phyloP scores from a whole-genome alignment of 1,140 invertebrate species.

The Trachymyrmex cornetzi region DNA sequence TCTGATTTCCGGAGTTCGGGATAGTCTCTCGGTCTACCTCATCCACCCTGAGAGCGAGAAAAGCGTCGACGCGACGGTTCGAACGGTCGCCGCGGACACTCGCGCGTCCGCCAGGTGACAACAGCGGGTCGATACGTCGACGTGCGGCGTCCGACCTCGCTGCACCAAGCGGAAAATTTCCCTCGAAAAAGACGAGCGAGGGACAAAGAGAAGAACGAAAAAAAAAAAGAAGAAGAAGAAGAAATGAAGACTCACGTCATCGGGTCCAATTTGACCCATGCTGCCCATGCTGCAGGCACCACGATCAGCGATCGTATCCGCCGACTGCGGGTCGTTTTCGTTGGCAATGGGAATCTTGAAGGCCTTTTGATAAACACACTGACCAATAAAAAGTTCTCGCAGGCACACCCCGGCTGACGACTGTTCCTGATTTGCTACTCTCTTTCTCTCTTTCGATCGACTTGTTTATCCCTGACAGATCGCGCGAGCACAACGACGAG shows the following conservation, averaged over 20 bases:
- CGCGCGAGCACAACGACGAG: not conserved
- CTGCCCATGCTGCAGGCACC: conserved; percentile 86
- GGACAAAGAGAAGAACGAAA: not conserved
- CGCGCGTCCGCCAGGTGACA: not conserved
- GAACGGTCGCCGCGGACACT: not conserved
- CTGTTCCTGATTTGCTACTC: not conserved
- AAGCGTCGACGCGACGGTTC: not conserved
- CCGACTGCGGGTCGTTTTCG: conserved; percentile 83
- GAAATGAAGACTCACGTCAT: conserved; percentile 85
- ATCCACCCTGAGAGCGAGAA: conserved; percentile 1
- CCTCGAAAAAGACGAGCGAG: not conserved
- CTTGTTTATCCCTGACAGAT: not conserved
- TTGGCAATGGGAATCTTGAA: conserved; percentile 87
- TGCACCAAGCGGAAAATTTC: not conserved
- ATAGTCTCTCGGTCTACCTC: not conserved
- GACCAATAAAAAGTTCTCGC: not conserved
- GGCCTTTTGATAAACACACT: conserved; percentile 73
- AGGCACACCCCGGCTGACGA: not conserved
- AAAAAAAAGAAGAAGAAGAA: not conserved
- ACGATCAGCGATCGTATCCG: conserved; percentile 82
- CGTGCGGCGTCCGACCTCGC: not conserved
- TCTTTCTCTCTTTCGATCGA: conserved; percentile 4
- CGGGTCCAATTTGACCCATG: conserved; percentile 87
- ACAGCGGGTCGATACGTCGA: conserved; percentile 6
- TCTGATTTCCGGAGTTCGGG: not conserved